A percentile compares a stretch with the other conserved stretches of the same genome.
phyloP scores from a whole-genome alignment of 2,888 invertebrate genomes.

The Nemapogon koenigi region DNA sequence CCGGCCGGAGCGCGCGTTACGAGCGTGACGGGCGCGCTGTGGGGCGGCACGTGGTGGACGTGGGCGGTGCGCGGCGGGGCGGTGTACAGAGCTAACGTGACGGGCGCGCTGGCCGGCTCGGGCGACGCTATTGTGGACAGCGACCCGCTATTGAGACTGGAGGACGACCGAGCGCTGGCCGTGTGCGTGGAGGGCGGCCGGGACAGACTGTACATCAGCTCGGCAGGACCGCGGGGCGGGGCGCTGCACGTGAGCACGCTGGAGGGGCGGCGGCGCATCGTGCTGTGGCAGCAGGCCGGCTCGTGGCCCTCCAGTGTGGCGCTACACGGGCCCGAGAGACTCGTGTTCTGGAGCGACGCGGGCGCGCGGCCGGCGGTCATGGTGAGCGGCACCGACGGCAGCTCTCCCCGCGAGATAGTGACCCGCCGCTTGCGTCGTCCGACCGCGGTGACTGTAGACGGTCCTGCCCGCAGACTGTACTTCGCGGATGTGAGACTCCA shows the following conservation, averaged over 20 bases:
- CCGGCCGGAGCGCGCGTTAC: not conserved
- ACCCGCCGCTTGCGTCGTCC: constrained; percentile 73
- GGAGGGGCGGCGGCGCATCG: constrained; percentile 63
- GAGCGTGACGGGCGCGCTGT: not conserved
- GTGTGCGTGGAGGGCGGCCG: no score
- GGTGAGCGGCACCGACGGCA: constrained; percentile 71
- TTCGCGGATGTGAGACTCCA: constrained; percentile 84
- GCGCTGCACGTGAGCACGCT: constrained; percentile 54
- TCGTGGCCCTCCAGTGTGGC: constrained; percentile 76
- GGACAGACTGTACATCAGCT: no score
- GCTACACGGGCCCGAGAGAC: no score
- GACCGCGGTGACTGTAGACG: constrained; percentile 77
- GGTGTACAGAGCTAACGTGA: constrained; percentile 71
- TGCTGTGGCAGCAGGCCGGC: constrained; percentile 51
- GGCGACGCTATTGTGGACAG: no score
- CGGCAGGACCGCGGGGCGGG: no score
- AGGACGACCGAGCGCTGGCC: no score
- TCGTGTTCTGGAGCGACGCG: constrained; percentile 78
- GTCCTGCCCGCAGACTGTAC: constrained; percentile 77
- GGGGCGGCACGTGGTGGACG: constrained; percentile 34
- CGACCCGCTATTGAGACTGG: no score
- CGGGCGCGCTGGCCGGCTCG: constrained; percentile 23
- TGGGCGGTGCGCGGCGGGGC: constrained; percentile 76
- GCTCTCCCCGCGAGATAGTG: constrained; percentile 57
- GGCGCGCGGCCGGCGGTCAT: constrained; percentile 70